These are phyloP conservation scores for Mizuhopecten yessoensis DNA, from an alignment of 1,140 invertebrate genomes.

Conservation along the genomic window DNA sequence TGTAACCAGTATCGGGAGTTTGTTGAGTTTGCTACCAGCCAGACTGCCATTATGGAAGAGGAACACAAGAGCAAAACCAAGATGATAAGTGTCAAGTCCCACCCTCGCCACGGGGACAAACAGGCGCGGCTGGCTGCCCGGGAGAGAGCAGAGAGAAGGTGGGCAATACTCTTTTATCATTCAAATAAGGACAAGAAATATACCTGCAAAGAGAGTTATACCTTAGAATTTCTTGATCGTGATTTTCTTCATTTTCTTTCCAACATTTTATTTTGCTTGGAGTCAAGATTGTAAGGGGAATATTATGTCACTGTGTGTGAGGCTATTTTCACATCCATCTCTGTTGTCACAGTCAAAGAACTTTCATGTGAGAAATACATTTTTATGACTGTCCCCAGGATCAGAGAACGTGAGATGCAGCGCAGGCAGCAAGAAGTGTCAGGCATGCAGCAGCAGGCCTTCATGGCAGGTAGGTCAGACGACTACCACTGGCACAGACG, in stretches of 20 bases:
- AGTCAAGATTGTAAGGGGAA: too few species aligned
- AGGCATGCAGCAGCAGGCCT: slow-evolving; percentile 67
- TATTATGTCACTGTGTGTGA: too few species aligned
- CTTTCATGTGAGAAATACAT: too few species aligned
- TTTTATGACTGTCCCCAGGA: slow-evolving; percentile 67
- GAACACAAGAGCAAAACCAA: slow-evolving; percentile 69
- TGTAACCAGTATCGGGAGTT: slow-evolving; percentile 82
- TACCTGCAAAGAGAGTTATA: too few species aligned
- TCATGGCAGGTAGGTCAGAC: not conserved
- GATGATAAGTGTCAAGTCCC: slow-evolving; percentile 78
- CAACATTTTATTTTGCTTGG: too few species aligned
- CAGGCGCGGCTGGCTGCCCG: slow-evolving; percentile 78
- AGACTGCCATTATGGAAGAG: slow-evolving; percentile 69
- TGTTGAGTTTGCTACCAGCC: slow-evolving; percentile 76
- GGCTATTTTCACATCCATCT: too few species aligned
- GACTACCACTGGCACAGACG: not conserved
- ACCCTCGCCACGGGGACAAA: slow-evolving; percentile 78
- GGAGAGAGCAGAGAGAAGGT: slow-evolving; percentile 80
- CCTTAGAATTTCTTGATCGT: too few species aligned
- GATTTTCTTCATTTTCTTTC: too few species aligned
- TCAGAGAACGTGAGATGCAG: slow-evolving; percentile 79
- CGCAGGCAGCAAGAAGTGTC: slow-evolving; percentile 75
- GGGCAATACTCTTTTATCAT: too few species aligned
- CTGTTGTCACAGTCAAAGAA: too few species aligned
- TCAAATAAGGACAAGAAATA: too few species aligned